Percentiles rank a stretch among this genome's conserved stretches.
Evolutionary conservation across 2,888 invertebrate genomes (phyloP).

Genomic region (Beris chalybata): DNA sequence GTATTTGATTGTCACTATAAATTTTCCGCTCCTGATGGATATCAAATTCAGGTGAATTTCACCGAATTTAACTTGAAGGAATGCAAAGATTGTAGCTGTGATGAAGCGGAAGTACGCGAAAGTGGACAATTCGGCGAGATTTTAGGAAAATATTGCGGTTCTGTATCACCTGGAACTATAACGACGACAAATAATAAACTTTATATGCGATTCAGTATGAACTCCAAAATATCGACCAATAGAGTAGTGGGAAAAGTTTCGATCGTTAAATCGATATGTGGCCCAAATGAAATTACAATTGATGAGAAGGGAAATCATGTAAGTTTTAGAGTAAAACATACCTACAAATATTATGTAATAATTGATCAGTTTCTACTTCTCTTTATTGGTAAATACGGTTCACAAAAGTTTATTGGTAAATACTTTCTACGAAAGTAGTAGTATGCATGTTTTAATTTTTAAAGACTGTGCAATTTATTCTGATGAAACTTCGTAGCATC

Average conservation of each 20-base stretch:
- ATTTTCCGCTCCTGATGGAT: conserved; percentile 63
- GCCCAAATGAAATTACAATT: not conserved
- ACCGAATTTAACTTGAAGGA: conserved; percentile 60
- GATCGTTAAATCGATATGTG: conserved; percentile 9
- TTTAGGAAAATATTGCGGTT: conserved; percentile 69
- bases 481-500: too few species aligned
- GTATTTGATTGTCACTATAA: conserved; percentile 76
- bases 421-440: too few species aligned
- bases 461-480: too few species aligned
- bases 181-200: conserved; percentile 44
- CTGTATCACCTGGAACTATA: conserved; percentile 44
- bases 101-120: conserved; percentile 73
- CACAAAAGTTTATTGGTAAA: too few species aligned
- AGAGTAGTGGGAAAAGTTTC: not conserved
- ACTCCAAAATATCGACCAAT: not conserved
- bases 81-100: conserved; percentile 66
- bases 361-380: too few species aligned
- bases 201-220: too few species aligned
- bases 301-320: not conserved
- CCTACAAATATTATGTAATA: too few species aligned
- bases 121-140: conserved; percentile 63
- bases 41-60: conserved; percentile 65
- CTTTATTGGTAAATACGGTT: too few species aligned
- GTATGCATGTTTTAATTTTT: too few species aligned
- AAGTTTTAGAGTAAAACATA: not conserved